Evolutionary conservation across 2,888 invertebrate species (phyloP).

Genomic region (Diarsia brunnea): DNA sequence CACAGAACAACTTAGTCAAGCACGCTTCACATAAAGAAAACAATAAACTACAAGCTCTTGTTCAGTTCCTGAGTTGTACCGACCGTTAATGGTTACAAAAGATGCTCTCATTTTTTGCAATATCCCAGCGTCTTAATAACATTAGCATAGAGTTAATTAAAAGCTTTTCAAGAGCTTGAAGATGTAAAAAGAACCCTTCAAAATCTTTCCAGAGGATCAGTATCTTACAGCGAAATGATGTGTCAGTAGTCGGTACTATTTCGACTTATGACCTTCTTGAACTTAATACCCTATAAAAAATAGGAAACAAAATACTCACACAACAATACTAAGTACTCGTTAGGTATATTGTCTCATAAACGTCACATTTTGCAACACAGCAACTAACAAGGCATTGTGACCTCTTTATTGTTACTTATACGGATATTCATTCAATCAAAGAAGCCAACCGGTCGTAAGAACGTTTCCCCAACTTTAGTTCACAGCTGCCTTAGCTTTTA

Average conservation of each 20-base stretch:
- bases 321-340: slow-evolving; percentile 25
- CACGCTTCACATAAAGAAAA: too few species aligned
- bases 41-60: too few species aligned
- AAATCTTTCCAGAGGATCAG: not conserved
- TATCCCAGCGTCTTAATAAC: not conserved
- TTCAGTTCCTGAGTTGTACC: too few species aligned
- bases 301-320: too few species aligned
- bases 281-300: not conserved
- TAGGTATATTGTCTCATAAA: slow-evolving; percentile 16
- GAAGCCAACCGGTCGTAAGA: slow-evolving; percentile 37
- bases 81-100: not conserved
- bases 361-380: slow-evolving; percentile 11
- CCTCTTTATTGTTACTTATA: slow-evolving; percentile 40
- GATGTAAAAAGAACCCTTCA: not conserved
- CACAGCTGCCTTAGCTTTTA: slow-evolving; percentile 27
- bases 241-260: not conserved
- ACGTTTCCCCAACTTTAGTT: slow-evolving; percentile 45
- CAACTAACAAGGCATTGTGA: slow-evolving; percentile 48
- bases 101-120: not conserved
- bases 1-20: too few species aligned
- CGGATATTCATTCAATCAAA: slow-evolving; percentile 60
- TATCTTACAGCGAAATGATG: not conserved
- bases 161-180: not conserved
- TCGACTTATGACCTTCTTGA: not conserved
- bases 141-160: slow-evolving; percentile 9